phyloP scores from a whole-genome alignment of 2,797 vertebrate genomes.

The Dipus sagitta region DNA sequence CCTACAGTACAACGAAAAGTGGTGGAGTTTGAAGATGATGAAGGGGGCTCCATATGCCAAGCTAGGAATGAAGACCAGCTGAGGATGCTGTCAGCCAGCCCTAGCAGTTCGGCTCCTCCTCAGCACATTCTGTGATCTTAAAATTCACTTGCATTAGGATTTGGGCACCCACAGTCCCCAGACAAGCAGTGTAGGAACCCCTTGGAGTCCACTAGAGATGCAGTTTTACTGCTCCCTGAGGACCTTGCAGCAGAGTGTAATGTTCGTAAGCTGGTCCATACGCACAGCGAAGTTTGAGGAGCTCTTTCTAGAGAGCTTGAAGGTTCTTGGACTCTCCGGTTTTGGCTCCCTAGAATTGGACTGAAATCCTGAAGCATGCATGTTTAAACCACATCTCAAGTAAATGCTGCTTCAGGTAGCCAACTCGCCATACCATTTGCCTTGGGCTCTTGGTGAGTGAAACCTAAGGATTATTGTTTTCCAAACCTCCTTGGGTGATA shows the following conservation, averaged over 20 bases:
- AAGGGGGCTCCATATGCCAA: not conserved
- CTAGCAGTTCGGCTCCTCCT: not conserved
- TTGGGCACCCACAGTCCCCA: not conserved
- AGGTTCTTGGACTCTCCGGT: not conserved
- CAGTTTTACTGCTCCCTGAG: not conserved
- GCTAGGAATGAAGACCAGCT: not conserved
- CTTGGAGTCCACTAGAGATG: not conserved
- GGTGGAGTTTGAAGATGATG: not conserved
- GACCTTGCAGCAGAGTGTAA: not conserved
- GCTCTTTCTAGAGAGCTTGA: not conserved
- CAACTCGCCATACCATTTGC: not conserved
- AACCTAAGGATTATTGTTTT: not conserved
- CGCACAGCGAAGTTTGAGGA: not conserved
- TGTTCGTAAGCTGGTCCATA: not conserved
- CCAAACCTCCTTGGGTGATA: not conserved
- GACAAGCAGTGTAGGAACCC: not conserved
- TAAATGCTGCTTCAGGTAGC: not conserved
- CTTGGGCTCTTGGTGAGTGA: not conserved
- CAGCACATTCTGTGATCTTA: not conserved
- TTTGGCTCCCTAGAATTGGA: not conserved
- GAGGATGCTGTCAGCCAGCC: not conserved
- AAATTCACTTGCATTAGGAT: conserved; percentile 44
- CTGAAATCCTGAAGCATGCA: not conserved
- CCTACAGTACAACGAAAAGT: not conserved
- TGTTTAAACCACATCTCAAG: not conserved